Percentiles rank a stretch among this genome's conserved stretches.
Conservation (phyloP, 1,140 invertebrate genomes). For the Ceratina japonica region DNA sequence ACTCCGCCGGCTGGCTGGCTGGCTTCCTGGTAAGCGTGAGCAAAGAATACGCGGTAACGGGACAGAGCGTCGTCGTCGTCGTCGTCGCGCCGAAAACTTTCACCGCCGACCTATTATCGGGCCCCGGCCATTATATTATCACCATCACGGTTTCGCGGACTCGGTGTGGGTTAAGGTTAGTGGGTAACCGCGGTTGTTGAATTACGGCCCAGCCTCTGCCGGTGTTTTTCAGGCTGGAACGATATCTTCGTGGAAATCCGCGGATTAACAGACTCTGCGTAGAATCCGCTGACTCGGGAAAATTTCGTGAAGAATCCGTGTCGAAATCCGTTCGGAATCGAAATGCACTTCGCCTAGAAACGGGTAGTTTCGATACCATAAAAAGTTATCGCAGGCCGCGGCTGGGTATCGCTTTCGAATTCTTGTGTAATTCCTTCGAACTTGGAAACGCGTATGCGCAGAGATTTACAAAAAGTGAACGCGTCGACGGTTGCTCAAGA, state of each 20-base stretch:
- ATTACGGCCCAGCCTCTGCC: conserved; percentile 6
- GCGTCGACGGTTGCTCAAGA: too few species aligned
- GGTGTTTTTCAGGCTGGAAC: conserved; percentile 42
- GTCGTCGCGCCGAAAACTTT: conserved; percentile 48
- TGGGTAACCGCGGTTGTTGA: conserved; percentile 43
- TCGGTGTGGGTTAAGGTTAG: conserved; percentile 39
- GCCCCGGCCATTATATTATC: neutral
- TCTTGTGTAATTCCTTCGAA: conserved; percentile 34
- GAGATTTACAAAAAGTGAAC: too few species aligned
- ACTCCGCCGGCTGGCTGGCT: too few species aligned
- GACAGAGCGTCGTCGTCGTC: conserved; percentile 49
- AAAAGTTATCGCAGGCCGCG: conserved; percentile 17
- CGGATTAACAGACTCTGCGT: neutral
- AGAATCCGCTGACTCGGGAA: too few species aligned
- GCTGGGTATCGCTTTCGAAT: conserved; percentile 11
- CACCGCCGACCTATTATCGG: conserved; percentile 41
- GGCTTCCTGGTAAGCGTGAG: conserved; percentile 7
- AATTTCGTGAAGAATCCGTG: too few species aligned
- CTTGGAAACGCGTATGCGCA: too few species aligned
- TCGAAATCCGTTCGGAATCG: neutral
- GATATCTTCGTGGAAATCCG: conserved; percentile 14
- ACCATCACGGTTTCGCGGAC: conserved; percentile 24
- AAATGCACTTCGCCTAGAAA: neutral
- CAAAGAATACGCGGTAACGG: conserved; percentile 5
- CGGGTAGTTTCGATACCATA: conserved; percentile 13